Base-by-base conservation (phyloP, 2,797 vertebrate species). In the Phrynocephalus forsythii region DNA sequence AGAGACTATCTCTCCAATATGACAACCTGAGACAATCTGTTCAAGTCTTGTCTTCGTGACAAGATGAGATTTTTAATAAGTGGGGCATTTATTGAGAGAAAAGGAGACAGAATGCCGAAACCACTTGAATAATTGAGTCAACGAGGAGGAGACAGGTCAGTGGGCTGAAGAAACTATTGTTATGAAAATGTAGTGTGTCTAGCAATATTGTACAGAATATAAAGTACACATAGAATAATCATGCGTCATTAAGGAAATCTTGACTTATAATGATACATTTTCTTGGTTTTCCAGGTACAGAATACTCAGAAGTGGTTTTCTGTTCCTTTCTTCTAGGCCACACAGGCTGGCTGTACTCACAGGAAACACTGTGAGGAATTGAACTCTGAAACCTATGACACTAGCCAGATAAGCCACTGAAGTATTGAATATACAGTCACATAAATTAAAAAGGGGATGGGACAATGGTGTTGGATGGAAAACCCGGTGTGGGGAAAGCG, bases 151-250 rank as follows among this genome's bases (percentile, higher is more conserved):
- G 7, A 83, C 68, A n/a, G 50, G 48, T 69, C 24, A 60, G 48
- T 10, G 18, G 20, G 15, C 50, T 73, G 15, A 63, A 78, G 89
- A 94, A 69, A 86, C 86, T 86, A 93, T 90, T 84, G 77, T 22
- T 88, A 93, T 87, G 76, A 90, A 84, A 93, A 92, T 93, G 73
- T 78, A 71, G 77, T 76, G 2, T 91, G 90, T 90, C 90, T 93
- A 79, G 33, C 52, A 68, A 28, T 38, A 13, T 60, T 52, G 9
- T 30, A 13, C 67, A 33, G 2, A 24, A 13, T 10, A 71, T 73
- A 20, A 72, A 9, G 33, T 26, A 56, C 73, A 72, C 38, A 63
- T 50, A 30, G 13, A 50, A 69, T 10, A 69, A 71, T 48, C n/a
- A 69, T 26, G 67, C 6, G 20, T 18, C 38, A 10, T 68, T 1